A percentile compares a stretch with the other conserved stretches of the same genome.
Conservation (phyloP, 2,888 invertebrate genomes). For the Cremastinae sp. region DNA sequence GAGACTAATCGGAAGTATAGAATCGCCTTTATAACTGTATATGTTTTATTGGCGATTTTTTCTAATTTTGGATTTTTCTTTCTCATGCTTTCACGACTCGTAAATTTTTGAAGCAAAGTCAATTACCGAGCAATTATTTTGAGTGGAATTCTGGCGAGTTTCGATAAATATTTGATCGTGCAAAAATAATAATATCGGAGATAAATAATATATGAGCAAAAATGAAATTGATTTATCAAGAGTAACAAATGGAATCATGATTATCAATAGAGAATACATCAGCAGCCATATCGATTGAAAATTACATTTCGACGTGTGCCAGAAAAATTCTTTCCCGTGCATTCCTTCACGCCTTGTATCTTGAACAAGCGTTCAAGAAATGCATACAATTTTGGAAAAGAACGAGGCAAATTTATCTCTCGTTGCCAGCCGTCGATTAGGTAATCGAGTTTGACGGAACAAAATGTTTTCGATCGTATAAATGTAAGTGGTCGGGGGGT, state of each 20-base stretch:
- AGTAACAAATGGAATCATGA: neutral
- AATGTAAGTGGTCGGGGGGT: neutral
- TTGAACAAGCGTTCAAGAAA: neutral
- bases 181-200: neutral
- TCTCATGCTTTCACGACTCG: neutral
- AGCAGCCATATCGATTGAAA: neutral
- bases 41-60: too few species aligned
- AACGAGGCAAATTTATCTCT: neutral
- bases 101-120: neutral
- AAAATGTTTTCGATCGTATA: neutral
- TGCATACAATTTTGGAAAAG: neutral
- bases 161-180: neutral
- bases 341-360: too few species aligned
- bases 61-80: conserved; percentile 2
- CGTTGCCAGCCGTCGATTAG: neutral
- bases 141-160: conserved; percentile 4
- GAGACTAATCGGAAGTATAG: neutral
- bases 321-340: too few species aligned
- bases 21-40: neutral
- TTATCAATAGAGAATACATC: neutral
- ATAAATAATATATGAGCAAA: neutral
- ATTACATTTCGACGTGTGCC: too few species aligned
- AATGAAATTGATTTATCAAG: neutral
- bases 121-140: neutral
- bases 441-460: conserved; percentile 24